Conservation (phyloP, 2,888 invertebrate genomes). For the Magallana nippona region DNA sequence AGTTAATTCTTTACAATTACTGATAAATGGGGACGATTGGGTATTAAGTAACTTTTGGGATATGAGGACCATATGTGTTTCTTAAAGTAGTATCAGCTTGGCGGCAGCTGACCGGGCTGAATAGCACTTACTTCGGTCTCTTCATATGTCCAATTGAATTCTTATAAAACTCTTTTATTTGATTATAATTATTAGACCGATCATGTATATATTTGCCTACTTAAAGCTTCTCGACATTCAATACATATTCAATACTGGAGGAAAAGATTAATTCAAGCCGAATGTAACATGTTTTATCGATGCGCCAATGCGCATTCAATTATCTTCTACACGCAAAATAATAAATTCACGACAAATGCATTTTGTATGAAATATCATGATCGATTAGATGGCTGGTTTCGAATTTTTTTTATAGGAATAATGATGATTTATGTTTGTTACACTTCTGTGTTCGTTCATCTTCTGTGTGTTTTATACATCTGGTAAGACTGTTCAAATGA, state of each 20-base stretch:
- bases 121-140: background rate
- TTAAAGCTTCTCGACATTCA: conserved; percentile 26
- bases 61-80: background rate
- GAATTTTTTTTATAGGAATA: background rate
- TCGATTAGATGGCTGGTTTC: conserved; percentile 1
- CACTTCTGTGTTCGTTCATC: too few species aligned
- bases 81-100: background rate
- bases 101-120: background rate
- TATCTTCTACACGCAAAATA: conserved; percentile 27
- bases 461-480: too few species aligned
- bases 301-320: conserved; percentile 29
- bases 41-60: conserved; percentile 20
- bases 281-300: conserved; percentile 33
- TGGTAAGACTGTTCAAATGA: too few species aligned
- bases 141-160: conserved; percentile 29
- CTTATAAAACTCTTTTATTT: conserved; percentile 24
- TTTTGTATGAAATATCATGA: conserved; percentile 26
- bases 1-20: background rate
- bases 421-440: background rate
- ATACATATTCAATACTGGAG: conserved; percentile 15
- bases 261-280: conserved; percentile 27
- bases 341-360: conserved; percentile 16
- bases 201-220: conserved; percentile 33
- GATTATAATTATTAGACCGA: conserved; percentile 30
- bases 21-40: background rate